Base-by-base conservation (phyloP, 1,140 invertebrate species). In the Drosophila rhopaloa region DNA sequence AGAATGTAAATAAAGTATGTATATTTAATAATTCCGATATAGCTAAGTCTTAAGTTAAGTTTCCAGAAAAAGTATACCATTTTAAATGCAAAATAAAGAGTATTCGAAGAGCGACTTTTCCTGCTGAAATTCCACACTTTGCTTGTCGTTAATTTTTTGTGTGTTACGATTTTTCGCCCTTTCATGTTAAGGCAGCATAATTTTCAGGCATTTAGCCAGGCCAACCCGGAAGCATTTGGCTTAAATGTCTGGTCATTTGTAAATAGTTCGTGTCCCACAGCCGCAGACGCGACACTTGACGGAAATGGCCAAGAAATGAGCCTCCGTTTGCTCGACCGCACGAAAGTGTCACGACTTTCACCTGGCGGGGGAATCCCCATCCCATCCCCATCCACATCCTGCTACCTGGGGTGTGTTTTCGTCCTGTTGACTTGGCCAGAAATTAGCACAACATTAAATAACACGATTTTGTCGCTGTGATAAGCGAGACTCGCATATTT, bases 361-460 rank as follows among this genome's bases (percentile, higher is more conserved):
- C 83, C 83, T 86, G 82, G 48, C 47, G 14, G 47, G 51, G 47
- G 14, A 29, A 9, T 35, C 9, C n/a, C 13, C 14, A 1, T n/a
- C n/a, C n/a, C n/a, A n/a, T 27, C 41, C 27, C 27, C 4, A 9
- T 35, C 6, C n/a, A 10, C 14, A 1, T 27, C 41, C 27, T 37
- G 4, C 24, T 9, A 38, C 38, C 65, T 32, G 63, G 57, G 53
- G 76, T 67, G 76, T 74, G 60, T 54, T 71, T 48, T 47, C 1
- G 29, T 50, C 62, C 48, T 55, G 68, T 80, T 80, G 57, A 72
- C 70, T 66, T 54, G 60, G 29, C 75, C 56, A 82, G 80, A 91
- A 91, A 91, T 91, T 91, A 91, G 88, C 88, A 91, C 88, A 89
- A 91, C 83, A 91, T 91, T 91, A 91, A 91, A 91, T 91, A 77